Conservation (phyloP, 2,888 invertebrate genomes). For the Limnephilus rhombicus region DNA sequence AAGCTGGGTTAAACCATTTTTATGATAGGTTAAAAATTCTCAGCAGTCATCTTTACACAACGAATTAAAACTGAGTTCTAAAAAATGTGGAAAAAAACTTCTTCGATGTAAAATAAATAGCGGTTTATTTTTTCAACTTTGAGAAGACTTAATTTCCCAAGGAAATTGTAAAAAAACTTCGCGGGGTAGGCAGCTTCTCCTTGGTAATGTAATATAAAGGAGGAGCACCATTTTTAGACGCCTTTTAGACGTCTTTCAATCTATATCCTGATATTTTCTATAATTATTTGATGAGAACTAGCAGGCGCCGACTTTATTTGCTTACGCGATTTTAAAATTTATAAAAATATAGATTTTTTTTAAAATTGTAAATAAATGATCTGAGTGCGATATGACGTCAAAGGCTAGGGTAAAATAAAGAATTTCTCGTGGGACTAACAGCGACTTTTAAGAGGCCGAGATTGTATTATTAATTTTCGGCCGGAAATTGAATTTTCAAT, state of each 20-base stretch:
- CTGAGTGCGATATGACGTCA: not conserved
- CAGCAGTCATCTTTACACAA: not conserved
- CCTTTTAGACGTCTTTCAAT: not conserved
- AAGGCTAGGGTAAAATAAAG: not conserved
- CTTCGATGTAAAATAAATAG: not conserved
- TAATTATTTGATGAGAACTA: not conserved
- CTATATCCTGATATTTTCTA: not conserved
- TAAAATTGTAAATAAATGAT: not conserved
- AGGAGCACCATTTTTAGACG: not conserved
- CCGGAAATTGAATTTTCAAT: slow-evolving; percentile 16
- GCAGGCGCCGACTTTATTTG: not conserved
- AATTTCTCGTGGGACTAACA: not conserved
- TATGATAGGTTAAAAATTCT: not conserved
- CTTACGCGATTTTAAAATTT: not conserved
- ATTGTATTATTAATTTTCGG: not conserved
- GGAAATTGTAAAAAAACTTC: not conserved
- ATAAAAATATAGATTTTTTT: not conserved
- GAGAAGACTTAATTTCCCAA: too few relatives aligned
- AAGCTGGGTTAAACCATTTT: not conserved
- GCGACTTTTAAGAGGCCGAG: not conserved
- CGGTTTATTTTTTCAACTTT: too few relatives aligned
- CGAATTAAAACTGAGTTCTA: not conserved
- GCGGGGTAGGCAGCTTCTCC: not conserved
- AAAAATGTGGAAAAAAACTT: not conserved
- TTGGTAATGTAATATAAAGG: not conserved